phyloP scores from a whole-genome alignment of 2,797 vertebrate genomes.

The Melanotaenia maccullochi region DNA sequence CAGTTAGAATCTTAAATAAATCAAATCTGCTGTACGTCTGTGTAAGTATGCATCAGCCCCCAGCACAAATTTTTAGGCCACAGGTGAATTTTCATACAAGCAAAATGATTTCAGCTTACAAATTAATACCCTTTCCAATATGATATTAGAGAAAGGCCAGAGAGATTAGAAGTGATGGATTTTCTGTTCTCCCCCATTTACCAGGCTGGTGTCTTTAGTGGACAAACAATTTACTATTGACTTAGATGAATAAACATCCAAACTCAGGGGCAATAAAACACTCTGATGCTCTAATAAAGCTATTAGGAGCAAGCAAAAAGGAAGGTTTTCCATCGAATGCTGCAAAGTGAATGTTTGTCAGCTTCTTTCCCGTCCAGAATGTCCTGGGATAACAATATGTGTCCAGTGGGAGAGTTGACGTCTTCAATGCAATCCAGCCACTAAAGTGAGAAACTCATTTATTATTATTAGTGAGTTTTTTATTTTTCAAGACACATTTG shows the following conservation, averaged over 20 bases:
- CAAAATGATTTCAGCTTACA: conserved; percentile 5
- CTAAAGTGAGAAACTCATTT: too few species aligned
- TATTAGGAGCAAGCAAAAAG: too few species aligned
- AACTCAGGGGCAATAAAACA: not conserved
- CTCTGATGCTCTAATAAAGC: too few species aligned
- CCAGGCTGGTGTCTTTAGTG: conserved; percentile 34
- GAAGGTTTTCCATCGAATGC: too few species aligned
- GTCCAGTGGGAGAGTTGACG: too few species aligned
- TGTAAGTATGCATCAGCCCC: not conserved
- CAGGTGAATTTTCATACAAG: not conserved
- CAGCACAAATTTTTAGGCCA: not conserved
- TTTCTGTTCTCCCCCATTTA: conserved; percentile 41
- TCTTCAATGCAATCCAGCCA: too few species aligned
- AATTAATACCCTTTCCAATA: conserved; percentile 9
- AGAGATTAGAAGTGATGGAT: conserved; percentile 48
- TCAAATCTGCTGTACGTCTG: not conserved
- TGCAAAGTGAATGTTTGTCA: too few species aligned
- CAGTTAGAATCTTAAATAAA: not conserved
- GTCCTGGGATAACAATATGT: too few species aligned
- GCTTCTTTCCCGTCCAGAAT: too few species aligned
- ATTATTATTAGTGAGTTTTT: too few species aligned
- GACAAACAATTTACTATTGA: conserved; percentile 32
- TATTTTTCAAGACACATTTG: too few species aligned
- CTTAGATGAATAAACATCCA: conserved; percentile 18
- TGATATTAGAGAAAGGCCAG: conserved; percentile 18